Base-by-base conservation (phyloP, 1,140 invertebrate species). In the Lerema accius region DNA sequence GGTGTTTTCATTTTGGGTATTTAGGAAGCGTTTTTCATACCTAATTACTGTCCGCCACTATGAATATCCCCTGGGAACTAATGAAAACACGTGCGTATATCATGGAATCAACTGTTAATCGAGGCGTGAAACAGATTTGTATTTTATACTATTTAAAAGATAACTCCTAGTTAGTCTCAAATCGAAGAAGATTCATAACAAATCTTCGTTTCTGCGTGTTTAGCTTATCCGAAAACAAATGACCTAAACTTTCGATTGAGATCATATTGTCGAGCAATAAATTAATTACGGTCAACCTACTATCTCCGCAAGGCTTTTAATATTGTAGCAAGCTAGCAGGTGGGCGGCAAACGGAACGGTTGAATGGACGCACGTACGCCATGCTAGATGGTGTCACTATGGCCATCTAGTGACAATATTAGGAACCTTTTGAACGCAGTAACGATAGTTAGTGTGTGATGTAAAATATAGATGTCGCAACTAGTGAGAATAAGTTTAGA, bases 181-280 rank as follows among this genome's bases (percentile, higher is more conserved):
- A 42, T 42, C 13, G 14, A 15, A 23, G 19, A 23, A 23, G 5
- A 23, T 23, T 23, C 19, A 3, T 23, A 23, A 3, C 19, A 5
- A 23, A 23, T 23, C 19, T 42, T 15, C 14, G n/a, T 42, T 15
- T 5, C 13, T 37, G 37, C 32, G 35, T 16, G 15, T 13, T 50
- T 16, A 50, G 26, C 15, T 28, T 28, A 50, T 50, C 14, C 14
- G 16, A 32, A 50, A 15, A 50, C 48, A 50, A 50, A 50, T 50
- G 48, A 35, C 15, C 48, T 35, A 14, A 50, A 50, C 48, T 50
- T 50, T 26, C 32, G 48, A 50, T 35, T 35, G 28, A 50, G 48
- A 50, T 50, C 48, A 50, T 50, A 50, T 50, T 50, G 48, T 50
- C 48, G 32, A 28, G 48, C 48, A 50, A 50, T 50, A 50, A 50